phyloP scores from a whole-genome alignment of 2,797 vertebrate species.

The Harpagifer antarcticus region DNA sequence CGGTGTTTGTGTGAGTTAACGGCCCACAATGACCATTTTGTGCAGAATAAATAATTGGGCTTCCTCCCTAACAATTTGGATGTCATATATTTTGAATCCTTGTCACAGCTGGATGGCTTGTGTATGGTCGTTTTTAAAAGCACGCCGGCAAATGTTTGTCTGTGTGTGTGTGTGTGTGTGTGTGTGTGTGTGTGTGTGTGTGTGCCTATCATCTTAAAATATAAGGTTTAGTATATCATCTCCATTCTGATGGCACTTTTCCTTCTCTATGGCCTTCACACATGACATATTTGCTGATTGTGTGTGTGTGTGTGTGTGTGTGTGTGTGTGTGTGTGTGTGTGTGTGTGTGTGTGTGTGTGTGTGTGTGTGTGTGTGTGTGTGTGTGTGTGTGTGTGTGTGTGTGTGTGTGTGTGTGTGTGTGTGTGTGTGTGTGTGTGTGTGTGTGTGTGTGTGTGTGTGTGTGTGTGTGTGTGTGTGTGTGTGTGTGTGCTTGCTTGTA shows the following conservation, averaged over 20 bases:
- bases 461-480: no score
- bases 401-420: neutral
- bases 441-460: no score
- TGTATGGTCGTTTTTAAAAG: slow-evolving; percentile 28
- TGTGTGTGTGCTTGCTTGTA: neutral
- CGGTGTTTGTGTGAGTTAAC: slow-evolving; percentile 37
- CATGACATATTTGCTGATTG: slow-evolving; percentile 20
- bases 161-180: neutral
- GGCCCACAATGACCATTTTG: slow-evolving; percentile 32
- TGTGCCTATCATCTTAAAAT: slow-evolving; percentile 35
- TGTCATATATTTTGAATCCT: slow-evolving; percentile 40
- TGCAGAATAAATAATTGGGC: slow-evolving; percentile 42
- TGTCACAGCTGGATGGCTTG: slow-evolving; percentile 23
- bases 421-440: neutral
- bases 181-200: neutral
- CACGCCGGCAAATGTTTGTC: neutral
- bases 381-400: neutral
- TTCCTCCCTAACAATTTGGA: slow-evolving; percentile 26
- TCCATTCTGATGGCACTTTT: slow-evolving; percentile 3
- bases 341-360: neutral
- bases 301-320: neutral
- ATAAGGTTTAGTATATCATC: slow-evolving; percentile 26
- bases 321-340: neutral
- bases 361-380: neutral
- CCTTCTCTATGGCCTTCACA: slow-evolving; percentile 1